Base-by-base conservation (phyloP, 2,888 invertebrate species). In the Petrolisthes cinctipes region DNA sequence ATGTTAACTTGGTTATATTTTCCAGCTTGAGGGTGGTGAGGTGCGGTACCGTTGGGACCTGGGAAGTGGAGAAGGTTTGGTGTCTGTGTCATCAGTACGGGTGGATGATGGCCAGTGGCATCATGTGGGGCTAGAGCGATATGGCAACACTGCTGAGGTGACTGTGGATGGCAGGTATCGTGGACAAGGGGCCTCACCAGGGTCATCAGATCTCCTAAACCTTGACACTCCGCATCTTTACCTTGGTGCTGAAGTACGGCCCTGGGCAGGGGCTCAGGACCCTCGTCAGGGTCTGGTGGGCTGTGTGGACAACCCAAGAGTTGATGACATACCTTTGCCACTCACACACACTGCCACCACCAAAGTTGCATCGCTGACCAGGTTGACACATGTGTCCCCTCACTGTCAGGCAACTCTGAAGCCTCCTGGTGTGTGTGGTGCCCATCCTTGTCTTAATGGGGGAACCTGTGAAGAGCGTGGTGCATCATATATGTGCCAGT, bases 1-100 rank as follows among this genome's bases (percentile, higher is more conserved):
- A 6, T 80, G n/a, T 57, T 14, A 4, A 66, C 23, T 82, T 66
- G 57, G 20, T 20, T 80, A 0, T 81, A 37, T 75, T 56, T 79
- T 88, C 53, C 86, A 90, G 90, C 94, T 96, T 85, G 95, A 95
- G 23, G 96, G 97, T 92, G 98, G 98, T 0, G 95, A 95, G 82
- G 95, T 98, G 11, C 97, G 97, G 93, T 97, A 97, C 93, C 95
- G 97, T 91, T 97, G 98, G 94, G 97, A 99, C 93, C 95, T 98
- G 91, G 99, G 99, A 51, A 96, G 97, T 91, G 99, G 98, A 5
- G 96, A 96, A 93, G 97, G 97, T 71, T 93, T 96, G 83, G 96
- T 97, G 66, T 94, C 96, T 90, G 96, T 97, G 2, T 95, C 95
- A 66, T 95, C 95, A 88, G 93, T 95, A n/a, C 95, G 95, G 92